Evolutionary conservation across 1,140 invertebrate genomes (phyloP).

Genomic region (Heliconius nattereri): DNA sequence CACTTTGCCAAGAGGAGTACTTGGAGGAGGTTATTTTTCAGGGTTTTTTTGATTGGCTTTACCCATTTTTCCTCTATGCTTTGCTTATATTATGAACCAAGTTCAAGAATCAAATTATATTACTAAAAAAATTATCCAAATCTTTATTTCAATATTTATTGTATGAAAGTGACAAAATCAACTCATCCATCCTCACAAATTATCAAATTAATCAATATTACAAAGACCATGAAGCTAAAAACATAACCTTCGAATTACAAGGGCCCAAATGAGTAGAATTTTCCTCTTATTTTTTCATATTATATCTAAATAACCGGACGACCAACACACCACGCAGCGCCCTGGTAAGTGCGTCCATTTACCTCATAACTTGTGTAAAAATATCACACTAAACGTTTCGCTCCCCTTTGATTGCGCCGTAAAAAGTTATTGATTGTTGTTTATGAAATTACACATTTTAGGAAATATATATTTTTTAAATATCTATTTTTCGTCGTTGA

Average conservation of each 20-base stretch:
- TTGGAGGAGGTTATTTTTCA: too few relatives aligned
- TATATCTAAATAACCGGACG: not conserved
- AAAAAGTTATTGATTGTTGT: not conserved
- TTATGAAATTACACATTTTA: not conserved
- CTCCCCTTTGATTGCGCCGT: not conserved
- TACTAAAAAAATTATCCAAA: too few relatives aligned
- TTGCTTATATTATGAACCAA: too few relatives aligned
- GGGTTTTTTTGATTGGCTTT: too few relatives aligned
- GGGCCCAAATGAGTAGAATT: not conserved
- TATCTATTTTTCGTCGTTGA: not conserved
- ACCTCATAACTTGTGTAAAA: constrained; percentile 1
- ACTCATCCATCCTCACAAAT: not conserved
- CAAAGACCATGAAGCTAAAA: not conserved
- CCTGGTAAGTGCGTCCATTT: constrained; percentile 6
- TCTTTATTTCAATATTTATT: too few relatives aligned
- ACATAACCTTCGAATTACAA: not conserved
- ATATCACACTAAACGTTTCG: constrained; percentile 1
- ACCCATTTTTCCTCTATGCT: too few relatives aligned
- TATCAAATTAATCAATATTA: not conserved
- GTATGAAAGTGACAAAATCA: too few relatives aligned
- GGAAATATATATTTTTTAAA: not conserved
- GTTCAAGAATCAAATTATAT: too few relatives aligned
- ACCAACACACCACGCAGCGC: not conserved
- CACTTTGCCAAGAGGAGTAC: too few relatives aligned
- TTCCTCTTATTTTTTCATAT: not conserved